phyloP scores from a whole-genome alignment of 2,113 vertebrate genomes.

The Pongo pygmaeus region DNA sequence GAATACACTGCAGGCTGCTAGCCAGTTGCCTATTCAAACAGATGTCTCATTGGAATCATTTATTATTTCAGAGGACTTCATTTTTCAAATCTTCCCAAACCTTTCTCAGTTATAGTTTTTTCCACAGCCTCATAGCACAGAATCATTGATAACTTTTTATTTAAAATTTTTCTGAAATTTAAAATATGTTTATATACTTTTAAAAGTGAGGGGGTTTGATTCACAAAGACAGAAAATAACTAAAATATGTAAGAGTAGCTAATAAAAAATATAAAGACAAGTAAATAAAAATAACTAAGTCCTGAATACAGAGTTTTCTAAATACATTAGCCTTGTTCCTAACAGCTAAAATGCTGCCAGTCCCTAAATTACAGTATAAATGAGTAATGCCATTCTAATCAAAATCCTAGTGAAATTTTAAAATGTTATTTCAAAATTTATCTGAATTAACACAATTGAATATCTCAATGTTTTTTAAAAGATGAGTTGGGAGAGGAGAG shows the following conservation, averaged over 20 bases:
- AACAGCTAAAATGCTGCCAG: not conserved
- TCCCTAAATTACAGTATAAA: not conserved
- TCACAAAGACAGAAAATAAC: not conserved
- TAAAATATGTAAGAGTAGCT: not conserved
- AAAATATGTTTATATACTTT: not conserved
- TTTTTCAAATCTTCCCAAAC: constrained; percentile 15
- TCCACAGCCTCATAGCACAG: not conserved
- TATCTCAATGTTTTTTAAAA: not conserved
- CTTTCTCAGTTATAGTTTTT: not conserved
- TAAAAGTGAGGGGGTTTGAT: not conserved
- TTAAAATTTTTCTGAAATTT: constrained; percentile 9
- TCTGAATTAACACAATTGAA: not conserved
- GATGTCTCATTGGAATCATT: not conserved
- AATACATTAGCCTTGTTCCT: not conserved
- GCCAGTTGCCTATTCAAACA: not conserved
- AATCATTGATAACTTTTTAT: not conserved
- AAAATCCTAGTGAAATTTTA: not conserved
- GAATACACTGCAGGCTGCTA: not conserved
- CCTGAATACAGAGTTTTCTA: not conserved
- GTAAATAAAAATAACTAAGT: not conserved
- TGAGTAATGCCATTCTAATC: not conserved
- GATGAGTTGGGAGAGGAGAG: not conserved
- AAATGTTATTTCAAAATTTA: not conserved
- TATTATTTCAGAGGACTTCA: constrained; percentile 48
- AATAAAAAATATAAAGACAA: constrained; percentile 21